Evolutionary conservation across 2,113 vertebrate genomes (phyloP).

Genomic region (Megaceryle maxima): DNA sequence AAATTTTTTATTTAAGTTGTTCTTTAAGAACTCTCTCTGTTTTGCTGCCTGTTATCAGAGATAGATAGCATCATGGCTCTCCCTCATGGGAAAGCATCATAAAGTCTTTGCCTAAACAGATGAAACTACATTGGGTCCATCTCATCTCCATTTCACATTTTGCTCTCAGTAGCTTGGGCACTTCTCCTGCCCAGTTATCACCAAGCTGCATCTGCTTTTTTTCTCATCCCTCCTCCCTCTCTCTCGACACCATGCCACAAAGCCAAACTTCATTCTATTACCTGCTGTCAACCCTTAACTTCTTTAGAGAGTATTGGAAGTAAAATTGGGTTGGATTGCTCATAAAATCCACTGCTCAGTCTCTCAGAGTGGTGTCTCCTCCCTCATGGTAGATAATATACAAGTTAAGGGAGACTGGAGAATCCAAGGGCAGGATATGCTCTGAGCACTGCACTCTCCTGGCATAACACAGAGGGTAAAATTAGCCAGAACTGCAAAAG

Average conservation of each 20-base stretch:
- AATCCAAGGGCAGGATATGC: neutral
- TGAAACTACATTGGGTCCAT: neutral
- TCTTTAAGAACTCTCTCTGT: neutral
- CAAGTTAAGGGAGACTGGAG: neutral
- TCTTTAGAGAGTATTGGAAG: neutral
- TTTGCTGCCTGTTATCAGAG: neutral
- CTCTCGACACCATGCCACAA: neutral
- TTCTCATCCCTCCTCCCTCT: neutral
- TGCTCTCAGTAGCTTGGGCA: neutral
- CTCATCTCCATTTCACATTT: neutral
- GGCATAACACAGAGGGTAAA: neutral
- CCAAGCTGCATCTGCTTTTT: fast-evolving
- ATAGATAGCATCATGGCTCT: neutral
- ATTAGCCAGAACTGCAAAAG: neutral
- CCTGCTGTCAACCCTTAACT: neutral
- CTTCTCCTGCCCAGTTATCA: neutral
- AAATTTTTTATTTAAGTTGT: neutral
- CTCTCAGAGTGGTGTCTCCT: neutral
- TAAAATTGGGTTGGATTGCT: neutral
- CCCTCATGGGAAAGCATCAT: neutral
- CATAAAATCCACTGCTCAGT: neutral
- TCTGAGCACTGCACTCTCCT: neutral
- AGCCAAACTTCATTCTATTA: neutral
- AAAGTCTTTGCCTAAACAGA: neutral
- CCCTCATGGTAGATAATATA: neutral